phyloP scores from a whole-genome alignment of 2,113 vertebrate species.

The Indri indri region DNA sequence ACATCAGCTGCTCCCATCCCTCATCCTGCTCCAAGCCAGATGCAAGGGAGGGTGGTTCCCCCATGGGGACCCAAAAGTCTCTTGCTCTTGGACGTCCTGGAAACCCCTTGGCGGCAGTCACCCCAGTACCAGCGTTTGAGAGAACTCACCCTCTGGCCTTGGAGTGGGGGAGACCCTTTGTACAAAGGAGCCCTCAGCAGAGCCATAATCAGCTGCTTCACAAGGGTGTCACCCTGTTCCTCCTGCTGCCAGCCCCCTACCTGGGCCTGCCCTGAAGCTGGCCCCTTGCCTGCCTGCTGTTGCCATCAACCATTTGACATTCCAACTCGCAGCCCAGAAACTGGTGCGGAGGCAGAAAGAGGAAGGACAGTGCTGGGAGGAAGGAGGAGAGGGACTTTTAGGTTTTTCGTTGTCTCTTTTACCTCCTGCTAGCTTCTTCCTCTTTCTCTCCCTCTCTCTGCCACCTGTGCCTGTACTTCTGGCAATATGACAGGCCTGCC shows the following conservation, averaged over 20 bases:
- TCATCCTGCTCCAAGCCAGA: conserved; percentile 7
- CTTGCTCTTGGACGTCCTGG: conserved; percentile 59
- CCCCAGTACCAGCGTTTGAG: not conserved
- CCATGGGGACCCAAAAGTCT: not conserved
- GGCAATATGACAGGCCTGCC: not conserved
- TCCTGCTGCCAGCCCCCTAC: not conserved
- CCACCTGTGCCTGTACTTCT: not conserved
- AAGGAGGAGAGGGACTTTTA: not conserved
- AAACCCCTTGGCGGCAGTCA: not conserved
- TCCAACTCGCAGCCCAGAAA: conserved; percentile 30
- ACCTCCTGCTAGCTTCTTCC: not conserved
- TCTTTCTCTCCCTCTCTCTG: not conserved
- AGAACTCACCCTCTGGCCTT: not conserved
- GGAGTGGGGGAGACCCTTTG: not conserved
- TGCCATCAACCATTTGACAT: conserved; percentile 18
- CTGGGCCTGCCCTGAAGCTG: not conserved
- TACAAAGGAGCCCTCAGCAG: not conserved
- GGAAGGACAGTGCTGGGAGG: not conserved
- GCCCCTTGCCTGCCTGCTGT: not conserved
- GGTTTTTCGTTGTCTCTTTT: not conserved
- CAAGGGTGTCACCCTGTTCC: not conserved
- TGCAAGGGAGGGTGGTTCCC: not conserved
- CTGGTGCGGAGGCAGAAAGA: not conserved
- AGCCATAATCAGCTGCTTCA: not conserved
- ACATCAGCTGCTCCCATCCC: conserved; percentile 24